Percentiles rank a stretch among this genome's conserved stretches.
phyloP scores from a whole-genome alignment of 2,113 vertebrate species.

The Zapornia atra region DNA sequence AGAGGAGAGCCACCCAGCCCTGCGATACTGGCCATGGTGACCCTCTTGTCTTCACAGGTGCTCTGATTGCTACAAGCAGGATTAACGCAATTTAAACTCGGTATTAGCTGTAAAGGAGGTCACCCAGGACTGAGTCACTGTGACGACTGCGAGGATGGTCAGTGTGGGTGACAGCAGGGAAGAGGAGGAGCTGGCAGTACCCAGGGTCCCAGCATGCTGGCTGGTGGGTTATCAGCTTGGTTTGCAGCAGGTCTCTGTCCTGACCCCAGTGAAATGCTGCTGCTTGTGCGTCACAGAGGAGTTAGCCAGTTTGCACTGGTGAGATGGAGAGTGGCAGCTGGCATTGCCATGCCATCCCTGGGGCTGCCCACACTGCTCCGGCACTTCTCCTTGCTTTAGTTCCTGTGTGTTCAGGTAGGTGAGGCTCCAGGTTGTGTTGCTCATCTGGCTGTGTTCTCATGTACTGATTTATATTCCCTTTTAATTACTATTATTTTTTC shows the following conservation, averaged over 20 bases:
- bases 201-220: rapidly evolving
- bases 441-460: background rate
- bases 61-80: background rate
- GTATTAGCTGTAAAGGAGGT: background rate
- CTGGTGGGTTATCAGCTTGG: background rate
- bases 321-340: background rate
- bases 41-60: background rate
- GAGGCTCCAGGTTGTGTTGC: background rate
- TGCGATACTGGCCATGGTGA: background rate
- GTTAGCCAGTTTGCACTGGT: rapidly evolving
- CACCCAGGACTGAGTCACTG: background rate
- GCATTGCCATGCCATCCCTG: background rate
- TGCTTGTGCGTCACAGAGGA: rapidly evolving
- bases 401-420: background rate
- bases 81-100: background rate
- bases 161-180: background rate
- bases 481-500: background rate
- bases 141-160: background rate
- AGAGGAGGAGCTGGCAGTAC: background rate
- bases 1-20: background rate
- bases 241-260: background rate
- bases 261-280: background rate
- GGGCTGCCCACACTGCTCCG: background rate
- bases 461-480: background rate
- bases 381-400: background rate